Percentiles rank a stretch among this genome's conserved stretches.
Conservation (phyloP, 2,113 vertebrate genomes). For the Chloebia gouldiae region DNA sequence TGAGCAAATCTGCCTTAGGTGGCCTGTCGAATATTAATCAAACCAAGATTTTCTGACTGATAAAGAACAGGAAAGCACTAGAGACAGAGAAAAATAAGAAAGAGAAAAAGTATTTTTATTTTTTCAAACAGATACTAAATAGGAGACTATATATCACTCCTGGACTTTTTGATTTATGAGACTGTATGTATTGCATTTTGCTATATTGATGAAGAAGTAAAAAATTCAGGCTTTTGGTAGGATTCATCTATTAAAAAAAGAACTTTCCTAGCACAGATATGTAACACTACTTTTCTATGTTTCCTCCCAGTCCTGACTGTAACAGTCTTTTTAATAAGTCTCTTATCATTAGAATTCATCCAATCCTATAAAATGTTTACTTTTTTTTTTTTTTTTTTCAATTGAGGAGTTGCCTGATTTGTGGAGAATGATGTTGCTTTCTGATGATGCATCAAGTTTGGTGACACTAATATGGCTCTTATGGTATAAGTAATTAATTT, state of each 20-base stretch:
- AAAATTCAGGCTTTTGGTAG: background rate
- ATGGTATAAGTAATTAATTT: background rate
- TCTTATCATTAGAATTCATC: background rate
- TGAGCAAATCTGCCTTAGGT: background rate
- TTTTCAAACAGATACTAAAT: background rate
- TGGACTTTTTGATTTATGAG: background rate
- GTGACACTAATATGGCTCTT: background rate
- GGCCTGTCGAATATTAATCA: background rate
- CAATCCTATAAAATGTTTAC: background rate
- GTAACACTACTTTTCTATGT: background rate
- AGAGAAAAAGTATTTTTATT: background rate
- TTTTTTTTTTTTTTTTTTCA: background rate
- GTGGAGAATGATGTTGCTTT: background rate
- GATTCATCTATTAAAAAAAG: background rate
- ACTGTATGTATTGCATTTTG: background rate
- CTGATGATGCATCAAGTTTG: background rate
- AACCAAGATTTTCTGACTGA: background rate
- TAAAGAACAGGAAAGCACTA: background rate
- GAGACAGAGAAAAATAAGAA: accelerated
- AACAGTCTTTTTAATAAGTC: background rate
- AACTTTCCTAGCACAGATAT: background rate
- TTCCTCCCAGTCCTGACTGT: background rate
- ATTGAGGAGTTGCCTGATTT: background rate
- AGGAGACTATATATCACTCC: background rate
- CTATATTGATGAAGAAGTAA: background rate